Evolutionary conservation across 2,113 vertebrate species (phyloP).

Genomic region (Gallinago media): DNA sequence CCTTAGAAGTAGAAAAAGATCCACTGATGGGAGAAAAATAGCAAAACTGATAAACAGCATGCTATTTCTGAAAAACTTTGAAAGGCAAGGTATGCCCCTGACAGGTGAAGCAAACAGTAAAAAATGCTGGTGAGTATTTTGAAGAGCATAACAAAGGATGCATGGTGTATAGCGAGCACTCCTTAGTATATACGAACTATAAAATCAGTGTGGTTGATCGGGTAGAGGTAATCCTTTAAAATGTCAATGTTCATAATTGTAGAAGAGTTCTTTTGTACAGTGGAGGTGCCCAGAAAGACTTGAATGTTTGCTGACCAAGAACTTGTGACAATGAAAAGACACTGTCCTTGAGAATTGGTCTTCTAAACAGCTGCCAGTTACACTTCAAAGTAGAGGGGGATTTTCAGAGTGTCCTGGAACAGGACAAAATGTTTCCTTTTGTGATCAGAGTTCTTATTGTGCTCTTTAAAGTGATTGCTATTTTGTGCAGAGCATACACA

Average conservation of each 20-base stretch:
- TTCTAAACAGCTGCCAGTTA: background rate
- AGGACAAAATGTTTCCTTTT: background rate
- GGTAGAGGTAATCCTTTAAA: background rate
- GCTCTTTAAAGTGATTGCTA: background rate
- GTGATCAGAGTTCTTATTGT: background rate
- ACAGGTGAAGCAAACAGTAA: background rate
- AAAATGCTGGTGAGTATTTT: background rate
- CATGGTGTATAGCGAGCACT: accelerated
- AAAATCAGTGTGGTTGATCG: background rate
- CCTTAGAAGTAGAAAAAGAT: background rate
- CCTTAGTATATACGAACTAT: background rate
- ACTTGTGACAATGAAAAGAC: background rate
- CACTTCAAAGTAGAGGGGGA: background rate
- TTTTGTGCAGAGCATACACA: background rate
- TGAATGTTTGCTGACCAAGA: background rate
- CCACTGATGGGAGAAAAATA: background rate
- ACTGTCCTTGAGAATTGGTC: background rate
- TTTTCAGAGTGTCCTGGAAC: background rate
- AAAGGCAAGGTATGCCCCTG: background rate
- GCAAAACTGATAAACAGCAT: background rate
- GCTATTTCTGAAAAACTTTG: background rate
- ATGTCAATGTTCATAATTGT: accelerated
- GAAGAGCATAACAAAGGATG: background rate
- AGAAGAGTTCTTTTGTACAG: background rate
- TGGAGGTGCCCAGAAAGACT: background rate